Base-by-base conservation (phyloP, 2,113 vertebrate species). In the Thunnus maccoyii region DNA sequence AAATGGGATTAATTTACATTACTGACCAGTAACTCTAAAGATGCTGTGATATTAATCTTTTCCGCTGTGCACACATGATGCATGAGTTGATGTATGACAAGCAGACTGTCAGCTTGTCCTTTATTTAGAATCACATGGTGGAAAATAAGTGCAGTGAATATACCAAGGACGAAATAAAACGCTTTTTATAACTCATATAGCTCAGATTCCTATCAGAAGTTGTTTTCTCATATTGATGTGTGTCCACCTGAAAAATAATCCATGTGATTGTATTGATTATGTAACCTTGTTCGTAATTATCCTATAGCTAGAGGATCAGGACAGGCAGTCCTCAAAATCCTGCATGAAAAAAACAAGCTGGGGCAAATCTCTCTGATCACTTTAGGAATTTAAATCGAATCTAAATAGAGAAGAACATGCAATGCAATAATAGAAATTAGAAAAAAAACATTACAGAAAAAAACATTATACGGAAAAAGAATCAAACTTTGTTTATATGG, bases 41-140 rank as follows among this genome's bases (percentile, higher is more conserved):
- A 64, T 47, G 27, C 30, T 56, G 20, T 8, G 22, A 57, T 30
- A 20, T 32, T 50, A 3, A 51, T 61, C 1, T 20, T 70, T 82
- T 82, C 82, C 86, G 55, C 10, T 20, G 51, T 14, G 3, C 48
- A 47, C 56, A 48, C 70, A 47, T 47, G 65, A 70, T 25, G 57
- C 22, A 46, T 83, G 77, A 76, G 63, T 68, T 30, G 78, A 77
- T 51, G 76, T 7, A 11, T 78, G 75, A 76, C 71, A 12, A 14
- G 46, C 36, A 14, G 8, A 27, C 22, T 20, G 5, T 10, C 0
- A 57, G 65, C 27, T 44, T n/a, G 13, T 32, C 13, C 64, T 77
- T 70, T 70, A 61, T 73, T 80, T 68, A 69, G 77, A 68, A 32
- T 9, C 16, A 12, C 63, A 3, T 50, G 48, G 65, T 60, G 27